Percentiles rank a stretch among this genome's conserved stretches.
These are phyloP conservation scores for Dysmachus trigonus DNA, from an alignment of 2,888 invertebrate species.

Conservation along the genomic window DNA sequence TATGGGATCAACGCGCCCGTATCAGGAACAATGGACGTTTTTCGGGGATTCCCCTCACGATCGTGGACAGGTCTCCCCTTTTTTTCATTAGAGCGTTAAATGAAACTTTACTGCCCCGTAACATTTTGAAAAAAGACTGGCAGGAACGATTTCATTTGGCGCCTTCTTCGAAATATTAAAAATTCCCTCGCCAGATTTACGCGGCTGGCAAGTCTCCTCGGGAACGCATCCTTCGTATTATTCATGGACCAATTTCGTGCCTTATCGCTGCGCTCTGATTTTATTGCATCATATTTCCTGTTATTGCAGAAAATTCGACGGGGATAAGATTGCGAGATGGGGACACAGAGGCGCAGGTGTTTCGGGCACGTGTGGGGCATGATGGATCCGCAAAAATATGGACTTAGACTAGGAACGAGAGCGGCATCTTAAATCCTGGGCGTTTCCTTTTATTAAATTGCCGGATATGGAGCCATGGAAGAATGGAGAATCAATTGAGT, in stretches of 20 bases:
- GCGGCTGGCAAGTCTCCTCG: background rate
- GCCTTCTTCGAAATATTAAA: background rate
- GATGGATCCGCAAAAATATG: background rate
- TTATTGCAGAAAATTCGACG: background rate
- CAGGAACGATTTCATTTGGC: background rate
- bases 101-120: background rate
- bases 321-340: background rate
- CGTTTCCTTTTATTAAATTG: background rate
- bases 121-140: background rate
- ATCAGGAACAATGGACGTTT: background rate
- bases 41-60: background rate
- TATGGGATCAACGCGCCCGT: background rate
- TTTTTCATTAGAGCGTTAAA: background rate
- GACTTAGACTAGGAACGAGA: background rate
- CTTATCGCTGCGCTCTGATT: background rate
- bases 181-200: background rate
- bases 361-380: background rate
- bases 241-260: background rate
- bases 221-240: background rate
- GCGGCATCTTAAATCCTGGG: background rate
- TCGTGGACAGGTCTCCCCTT: background rate
- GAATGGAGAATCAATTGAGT: background rate
- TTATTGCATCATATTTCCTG: background rate
- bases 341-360: background rate
- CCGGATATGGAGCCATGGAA: background rate